Evolutionary conservation across 1,140 invertebrate genomes (phyloP).

Genomic region (Papilio polyxenes): DNA sequence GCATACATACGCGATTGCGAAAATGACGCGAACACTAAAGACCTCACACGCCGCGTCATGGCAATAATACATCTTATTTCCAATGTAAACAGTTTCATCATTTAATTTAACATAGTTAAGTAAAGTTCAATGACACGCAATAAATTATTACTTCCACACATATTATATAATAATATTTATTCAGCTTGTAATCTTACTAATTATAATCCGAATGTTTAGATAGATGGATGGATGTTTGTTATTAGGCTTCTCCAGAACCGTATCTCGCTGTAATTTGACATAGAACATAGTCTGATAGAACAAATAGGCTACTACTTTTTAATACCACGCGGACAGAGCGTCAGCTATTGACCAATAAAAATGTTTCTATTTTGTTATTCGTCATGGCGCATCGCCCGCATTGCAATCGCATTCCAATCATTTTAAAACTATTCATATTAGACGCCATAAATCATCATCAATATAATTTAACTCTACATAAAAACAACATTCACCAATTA

Average conservation of each 20-base stretch:
- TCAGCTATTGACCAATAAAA: not conserved
- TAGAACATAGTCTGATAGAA: no score
- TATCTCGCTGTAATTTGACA: no score
- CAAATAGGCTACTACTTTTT: no score
- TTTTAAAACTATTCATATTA: not conserved
- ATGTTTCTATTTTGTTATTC: not conserved
- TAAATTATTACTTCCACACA: constrained; percentile 1
- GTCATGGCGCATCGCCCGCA: not conserved
- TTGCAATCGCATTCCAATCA: not conserved
- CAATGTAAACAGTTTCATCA: constrained; percentile 12
- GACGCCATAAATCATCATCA: not conserved
- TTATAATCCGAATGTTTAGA: no score
- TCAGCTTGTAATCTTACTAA: not conserved
- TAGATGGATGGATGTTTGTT: no score
- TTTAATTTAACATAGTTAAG: not conserved
- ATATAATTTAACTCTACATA: not conserved
- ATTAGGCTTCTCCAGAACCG: no score
- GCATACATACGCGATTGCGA: not conserved
- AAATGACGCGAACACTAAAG: not conserved
- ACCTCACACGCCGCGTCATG: not conserved
- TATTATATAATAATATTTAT: not conserved
- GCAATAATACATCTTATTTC: not conserved
- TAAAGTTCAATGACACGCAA: not conserved
- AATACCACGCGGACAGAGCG: no score
- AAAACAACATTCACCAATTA: no score